Conservation (phyloP, 2,888 invertebrate genomes). For the Aphrophora alni region DNA sequence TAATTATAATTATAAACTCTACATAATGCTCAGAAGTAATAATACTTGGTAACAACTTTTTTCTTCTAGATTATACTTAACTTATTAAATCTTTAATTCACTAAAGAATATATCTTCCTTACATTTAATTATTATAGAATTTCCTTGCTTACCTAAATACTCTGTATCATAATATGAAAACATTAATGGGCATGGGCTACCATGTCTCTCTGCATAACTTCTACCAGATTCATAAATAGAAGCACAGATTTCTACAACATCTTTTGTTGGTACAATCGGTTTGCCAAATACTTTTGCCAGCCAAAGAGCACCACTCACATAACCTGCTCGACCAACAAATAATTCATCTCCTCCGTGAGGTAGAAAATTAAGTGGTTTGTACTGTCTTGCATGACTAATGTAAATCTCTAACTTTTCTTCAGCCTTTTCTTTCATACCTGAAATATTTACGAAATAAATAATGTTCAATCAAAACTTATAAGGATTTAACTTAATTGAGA, state of each 20-base stretch:
- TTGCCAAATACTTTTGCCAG: slow-evolving; percentile 65
- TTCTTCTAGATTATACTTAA: too few relatives aligned
- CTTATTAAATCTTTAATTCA: too few relatives aligned
- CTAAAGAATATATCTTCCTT: too few relatives aligned
- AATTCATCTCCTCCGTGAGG: slow-evolving; percentile 79
- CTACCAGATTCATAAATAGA: slow-evolving; percentile 74
- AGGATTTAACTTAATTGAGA: too few relatives aligned
- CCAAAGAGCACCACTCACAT: slow-evolving; percentile 78
- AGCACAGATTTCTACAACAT: slow-evolving; percentile 70
- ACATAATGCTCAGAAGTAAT: too few relatives aligned
- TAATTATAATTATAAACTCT: too few relatives aligned
- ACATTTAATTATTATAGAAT: too few relatives aligned
- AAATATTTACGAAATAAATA: slow-evolving; percentile 34
- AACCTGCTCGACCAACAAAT: slow-evolving; percentile 86
- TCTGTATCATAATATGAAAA: slow-evolving; percentile 77
- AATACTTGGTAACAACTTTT: too few relatives aligned
- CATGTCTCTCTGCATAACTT: slow-evolving; percentile 66
- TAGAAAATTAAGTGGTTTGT: slow-evolving; percentile 65
- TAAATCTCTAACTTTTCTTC: slow-evolving; percentile 53
- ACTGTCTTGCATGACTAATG: slow-evolving; percentile 42
- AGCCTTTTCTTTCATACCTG: slow-evolving; percentile 55
- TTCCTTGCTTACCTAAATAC: slow-evolving; percentile 70
- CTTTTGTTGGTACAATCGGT: slow-evolving; percentile 58
- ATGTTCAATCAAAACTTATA: background rate
- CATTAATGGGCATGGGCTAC: slow-evolving; percentile 74